Base-by-base conservation (phyloP, 2,797 vertebrate genomes). In the Carapus acus region DNA sequence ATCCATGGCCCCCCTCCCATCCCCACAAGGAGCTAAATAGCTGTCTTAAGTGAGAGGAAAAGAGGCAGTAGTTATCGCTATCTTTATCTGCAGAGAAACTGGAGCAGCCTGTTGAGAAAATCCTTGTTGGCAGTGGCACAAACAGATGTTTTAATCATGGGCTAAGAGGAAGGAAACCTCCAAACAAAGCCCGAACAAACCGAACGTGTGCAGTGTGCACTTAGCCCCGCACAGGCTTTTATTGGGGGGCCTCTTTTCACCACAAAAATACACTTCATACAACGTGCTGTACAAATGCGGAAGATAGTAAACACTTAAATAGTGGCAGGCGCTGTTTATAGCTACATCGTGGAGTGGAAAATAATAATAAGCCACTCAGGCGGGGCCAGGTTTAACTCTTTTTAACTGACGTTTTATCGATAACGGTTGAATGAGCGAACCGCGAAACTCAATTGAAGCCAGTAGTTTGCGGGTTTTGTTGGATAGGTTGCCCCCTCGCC, bases 101-200 rank as follows among this genome's bases (percentile, higher is more conserved):
- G n/a, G 11, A 31, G 29, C 4, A 34, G 15, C 31, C 24, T 33
- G 22, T 29, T 49, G 22, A 21, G 17, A 21, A 29, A 47, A 47
- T 22, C 58, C 50, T 58, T 63, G 64, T 2, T 74, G 67, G 56
- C 57, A 54, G 46, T 48, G 55, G 56, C 59, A 67, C 62, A 73
- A 76, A 69, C 71, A 71, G 65, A 59, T 80, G 71, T 77, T 79
- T 74, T 78, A 42, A 62, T 68, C 57, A 43, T 34, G n/a, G 58
- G 15, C 53, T 47, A 22, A 51, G 29, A 77, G 71, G 77, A 82
- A 77, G 79, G 82, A 81, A 80, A 77, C 62, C 21, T 54, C 55
- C 40, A 58, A 61, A 71, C 68, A 73, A 71, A 65, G 43, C 43
- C 22, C 42, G 16, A 59, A 69, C 44, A 65, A 41, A 45, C 22